Conservation (phyloP, 2,888 invertebrate species). For the Eupithecia tripunctaria region DNA sequence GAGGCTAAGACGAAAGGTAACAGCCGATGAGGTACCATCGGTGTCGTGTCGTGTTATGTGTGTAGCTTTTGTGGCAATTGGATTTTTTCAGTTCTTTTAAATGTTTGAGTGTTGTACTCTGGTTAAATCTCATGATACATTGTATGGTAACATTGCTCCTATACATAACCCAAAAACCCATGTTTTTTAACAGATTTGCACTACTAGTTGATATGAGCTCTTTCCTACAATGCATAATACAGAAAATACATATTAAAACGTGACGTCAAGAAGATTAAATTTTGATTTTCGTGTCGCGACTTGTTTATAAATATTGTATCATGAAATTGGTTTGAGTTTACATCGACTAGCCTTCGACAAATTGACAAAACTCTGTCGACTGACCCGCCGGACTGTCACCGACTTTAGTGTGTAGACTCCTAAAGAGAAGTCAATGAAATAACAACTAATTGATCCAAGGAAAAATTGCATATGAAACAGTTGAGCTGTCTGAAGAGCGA, state of each 20-base stretch:
- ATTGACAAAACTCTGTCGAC: background rate
- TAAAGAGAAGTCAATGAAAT: background rate
- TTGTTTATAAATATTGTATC: background rate
- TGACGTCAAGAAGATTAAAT: background rate
- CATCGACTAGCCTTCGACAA: background rate
- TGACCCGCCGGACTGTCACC: background rate
- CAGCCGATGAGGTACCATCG: constrained; percentile 44
- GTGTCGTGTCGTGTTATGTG: constrained; percentile 61
- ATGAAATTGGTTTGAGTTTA: background rate
- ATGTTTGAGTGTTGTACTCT: background rate
- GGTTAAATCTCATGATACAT: background rate
- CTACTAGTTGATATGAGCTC: background rate
- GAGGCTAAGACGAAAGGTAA: constrained; percentile 91
- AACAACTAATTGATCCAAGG: background rate
- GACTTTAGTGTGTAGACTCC: background rate
- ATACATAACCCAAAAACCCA: background rate
- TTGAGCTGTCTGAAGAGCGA: background rate
- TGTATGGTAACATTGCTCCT: background rate
- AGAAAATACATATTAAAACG: background rate
- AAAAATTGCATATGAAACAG: background rate
- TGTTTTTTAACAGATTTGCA: background rate
- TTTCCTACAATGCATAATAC: background rate
- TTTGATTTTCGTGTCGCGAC: background rate
- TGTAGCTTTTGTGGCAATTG: constrained; percentile 54
- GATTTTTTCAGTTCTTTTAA: constrained; percentile 20